Conservation (phyloP, 2,888 invertebrate species). For the Ypsolopha scabrella region DNA sequence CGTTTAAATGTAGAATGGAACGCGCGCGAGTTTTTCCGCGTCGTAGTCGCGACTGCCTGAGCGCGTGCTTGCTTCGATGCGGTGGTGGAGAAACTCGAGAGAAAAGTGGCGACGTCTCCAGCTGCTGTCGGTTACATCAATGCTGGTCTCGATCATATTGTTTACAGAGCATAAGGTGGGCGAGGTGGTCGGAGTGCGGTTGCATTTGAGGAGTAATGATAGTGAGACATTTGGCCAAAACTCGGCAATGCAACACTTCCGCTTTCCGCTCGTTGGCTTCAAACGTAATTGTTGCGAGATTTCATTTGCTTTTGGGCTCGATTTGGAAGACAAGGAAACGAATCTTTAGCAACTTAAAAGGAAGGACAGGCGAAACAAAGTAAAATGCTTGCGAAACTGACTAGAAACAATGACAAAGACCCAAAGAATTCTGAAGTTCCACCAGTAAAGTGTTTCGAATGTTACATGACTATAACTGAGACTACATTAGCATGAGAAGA, state of each 20-base stretch:
- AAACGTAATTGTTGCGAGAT: neutral
- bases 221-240: slow-evolving; percentile 4
- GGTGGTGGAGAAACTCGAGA: slow-evolving; percentile 51
- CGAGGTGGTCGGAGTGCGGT: neutral
- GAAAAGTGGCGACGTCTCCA: slow-evolving; percentile 51
- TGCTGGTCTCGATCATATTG: slow-evolving; percentile 18
- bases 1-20: slow-evolving; percentile 9
- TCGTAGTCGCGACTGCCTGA: slow-evolving; percentile 40
- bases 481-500: no score
- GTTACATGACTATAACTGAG: no score
- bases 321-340: no score
- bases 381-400: no score
- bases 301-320: neutral
- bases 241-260: slow-evolving; percentile 24
- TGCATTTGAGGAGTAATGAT: neutral
- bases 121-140: slow-evolving; percentile 54
- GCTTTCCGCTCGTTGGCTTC: slow-evolving; percentile 22
- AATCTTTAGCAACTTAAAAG: no score
- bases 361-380: no score
- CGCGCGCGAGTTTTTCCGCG: slow-evolving; percentile 38
- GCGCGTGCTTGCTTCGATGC: slow-evolving; percentile 18
- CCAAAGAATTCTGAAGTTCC: no score
- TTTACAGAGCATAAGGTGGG: slow-evolving; percentile 11
- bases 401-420: no score
- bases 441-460: no score